These are phyloP conservation scores for Pyrrhia umbra DNA, from an alignment of 2,888 invertebrate species.

Conservation along the genomic window DNA sequence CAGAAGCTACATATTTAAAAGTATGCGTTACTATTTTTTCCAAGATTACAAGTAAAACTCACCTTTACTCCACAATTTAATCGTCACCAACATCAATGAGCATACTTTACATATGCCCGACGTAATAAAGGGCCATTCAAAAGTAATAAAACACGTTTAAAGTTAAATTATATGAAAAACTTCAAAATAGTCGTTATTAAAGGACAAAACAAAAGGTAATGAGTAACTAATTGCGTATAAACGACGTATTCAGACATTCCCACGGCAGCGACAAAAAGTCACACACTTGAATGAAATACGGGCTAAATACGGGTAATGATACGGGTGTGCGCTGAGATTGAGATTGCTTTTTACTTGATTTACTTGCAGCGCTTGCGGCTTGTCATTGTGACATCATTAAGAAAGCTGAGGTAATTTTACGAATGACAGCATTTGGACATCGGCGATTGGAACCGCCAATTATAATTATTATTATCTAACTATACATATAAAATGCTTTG, in stretches of 20 bases:
- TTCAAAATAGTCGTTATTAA: constrained; percentile 72
- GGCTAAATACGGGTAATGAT: constrained; percentile 54
- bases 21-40: no score
- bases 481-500: not conserved
- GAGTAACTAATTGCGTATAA: constrained; percentile 83
- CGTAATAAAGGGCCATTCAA: constrained; percentile 71
- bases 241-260: constrained; percentile 82
- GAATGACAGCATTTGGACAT: constrained; percentile 26
- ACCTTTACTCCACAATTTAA: constrained; percentile 24
- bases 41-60: not conserved
- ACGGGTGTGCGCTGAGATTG: constrained; percentile 40
- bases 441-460: constrained; percentile 17
- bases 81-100: constrained; percentile 56
- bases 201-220: constrained; percentile 80
- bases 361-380: constrained; percentile 30
- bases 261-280: constrained; percentile 70
- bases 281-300: constrained; percentile 67
- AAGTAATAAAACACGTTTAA: constrained; percentile 69
- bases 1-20: no score
- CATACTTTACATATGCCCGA: constrained; percentile 55
- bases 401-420: constrained; percentile 41
- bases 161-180: constrained; percentile 74
- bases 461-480: not conserved
- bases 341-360: constrained; percentile 51
- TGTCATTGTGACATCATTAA: constrained; percentile 42